Base-by-base conservation (phyloP, 2,797 vertebrate genomes). In the Epinephelus awoara region DNA sequence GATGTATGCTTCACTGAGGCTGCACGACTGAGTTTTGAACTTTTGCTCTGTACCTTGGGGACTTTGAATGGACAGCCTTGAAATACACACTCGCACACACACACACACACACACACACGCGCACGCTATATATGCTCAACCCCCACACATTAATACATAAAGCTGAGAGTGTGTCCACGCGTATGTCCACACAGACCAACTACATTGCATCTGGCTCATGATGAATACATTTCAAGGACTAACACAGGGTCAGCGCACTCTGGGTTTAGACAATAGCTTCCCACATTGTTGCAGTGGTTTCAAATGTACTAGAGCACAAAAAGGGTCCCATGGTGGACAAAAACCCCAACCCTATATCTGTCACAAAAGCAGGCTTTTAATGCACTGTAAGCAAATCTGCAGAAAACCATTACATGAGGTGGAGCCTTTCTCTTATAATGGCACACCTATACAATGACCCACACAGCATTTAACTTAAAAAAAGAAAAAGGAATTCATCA, bases 321-420 rank as follows among this genome's bases (percentile, higher is more conserved):
- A 84, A 29, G 27, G 68, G 79, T 77, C 71, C 57, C 63, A 75
- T 13, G 44, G 69, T n/a, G 69, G 65, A 67, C 14, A 79, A 84
- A 67, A 77, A 84, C 59, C 38, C 9, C 34, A 70, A 74, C 61
- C 47, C 52, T 50, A 34, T 80, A 90, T 84, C 13, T 72, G 67
- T 79, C 76, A 88, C 83, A 47, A 58, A 68, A 50, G 54, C 50
- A 63, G 14, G 59, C 51, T 72, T 84, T 84, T 89, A 88, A 85
- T 89, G 93, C 91, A 84, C 50, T 64, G 90, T 91, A 89, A 92
- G 91, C 91, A 93, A 90, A 93, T 90, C 78, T 86, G 59, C 77
- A 81, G 75, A 44, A 82, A 92, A 91, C 71, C 87, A 93, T 86
- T 89, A 88, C 49, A 88, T 63, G 47, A 88, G 69, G 72, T 64